phyloP scores from a whole-genome alignment of 2,888 invertebrate genomes.

The Mantis religiosa region DNA sequence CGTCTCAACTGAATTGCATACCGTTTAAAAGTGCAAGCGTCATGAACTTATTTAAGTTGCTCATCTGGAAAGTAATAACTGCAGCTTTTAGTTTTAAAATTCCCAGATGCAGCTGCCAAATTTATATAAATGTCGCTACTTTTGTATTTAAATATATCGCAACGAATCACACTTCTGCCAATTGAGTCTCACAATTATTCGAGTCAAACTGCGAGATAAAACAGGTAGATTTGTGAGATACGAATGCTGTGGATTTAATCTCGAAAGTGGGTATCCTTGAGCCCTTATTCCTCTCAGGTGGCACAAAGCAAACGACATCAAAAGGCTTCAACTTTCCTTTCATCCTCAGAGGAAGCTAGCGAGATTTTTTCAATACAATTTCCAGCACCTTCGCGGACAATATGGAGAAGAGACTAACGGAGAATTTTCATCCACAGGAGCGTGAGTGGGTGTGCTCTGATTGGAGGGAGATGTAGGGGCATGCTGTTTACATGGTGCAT shows the following conservation, averaged over 20 bases:
- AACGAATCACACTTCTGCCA: too few species aligned
- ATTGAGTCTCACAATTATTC: not conserved
- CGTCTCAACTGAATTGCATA: too few species aligned
- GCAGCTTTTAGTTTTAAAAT: too few species aligned
- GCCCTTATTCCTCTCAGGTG: not conserved
- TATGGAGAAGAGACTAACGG: not conserved
- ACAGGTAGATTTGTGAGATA: not conserved
- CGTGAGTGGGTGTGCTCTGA: not conserved
- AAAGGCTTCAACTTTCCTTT: not conserved
- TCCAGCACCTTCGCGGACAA: not conserved
- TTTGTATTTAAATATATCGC: too few species aligned
- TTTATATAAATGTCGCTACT: too few species aligned
- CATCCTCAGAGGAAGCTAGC: not conserved
- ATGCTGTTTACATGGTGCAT: not conserved
- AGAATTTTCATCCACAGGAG: not conserved
- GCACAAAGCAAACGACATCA: not conserved
- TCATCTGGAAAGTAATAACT: too few species aligned
- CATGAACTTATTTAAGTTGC: too few species aligned
- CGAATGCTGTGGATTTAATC: not conserved
- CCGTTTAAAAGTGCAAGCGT: too few species aligned
- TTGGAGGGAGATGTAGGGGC: not conserved
- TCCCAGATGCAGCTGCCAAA: too few species aligned
- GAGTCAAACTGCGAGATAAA: not conserved
- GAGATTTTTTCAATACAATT: not conserved
- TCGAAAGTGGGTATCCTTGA: not conserved